Evolutionary conservation across 1,140 invertebrate species (phyloP), one percentile per base, ranked within the genome.

Genomic region (Aphelinus certus): DNA sequence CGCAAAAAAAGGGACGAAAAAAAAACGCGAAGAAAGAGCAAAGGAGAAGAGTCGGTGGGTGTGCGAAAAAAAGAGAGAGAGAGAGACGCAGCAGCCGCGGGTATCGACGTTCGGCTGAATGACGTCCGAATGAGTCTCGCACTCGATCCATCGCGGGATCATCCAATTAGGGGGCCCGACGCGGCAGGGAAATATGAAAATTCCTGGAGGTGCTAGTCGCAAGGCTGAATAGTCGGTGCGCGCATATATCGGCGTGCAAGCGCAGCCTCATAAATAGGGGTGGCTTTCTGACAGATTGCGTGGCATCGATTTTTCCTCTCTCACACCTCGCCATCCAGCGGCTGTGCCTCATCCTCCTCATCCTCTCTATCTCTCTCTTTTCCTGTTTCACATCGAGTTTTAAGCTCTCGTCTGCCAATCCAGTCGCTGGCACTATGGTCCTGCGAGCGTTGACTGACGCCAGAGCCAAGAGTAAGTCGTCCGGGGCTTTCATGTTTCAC

Each of bases 251-350:
- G 56, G 56, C 56, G 7, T n/a, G 45, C 4, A 45, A 3, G 55
- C 9, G 26, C n/a, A 55, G 43, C 47, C 42, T 62, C 55, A 61
- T 70, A 53, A 71, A 71, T 71, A 62, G 69, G 53, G 48, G 2
- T 3, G 26, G 43, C 26, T 26, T 26, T 3, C 69, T 55, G 66
- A 79, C 79, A 79, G 79, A 81, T 81, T 80, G 78, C 78, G 73
- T 78, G 45, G 73, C 70, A 81, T 81, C 78, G 80, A 81, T 80
- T 81, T 80, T 78, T 68, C 61, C 75, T 66, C 71, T 71, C 76
- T 48, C 46, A n/a, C 63, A n/a, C 62, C 62, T 64, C 1, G 7
- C 43, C 47, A 6, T 49, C 60, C 60, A 47, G 60, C 3, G 46
- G 46, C 42, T 7, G 58, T 43, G 45, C 58, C 58, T 46, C 46